Evolutionary conservation across 2,797 vertebrate species (phyloP).

Genomic region (Oreonectes daqikongensis): DNA sequence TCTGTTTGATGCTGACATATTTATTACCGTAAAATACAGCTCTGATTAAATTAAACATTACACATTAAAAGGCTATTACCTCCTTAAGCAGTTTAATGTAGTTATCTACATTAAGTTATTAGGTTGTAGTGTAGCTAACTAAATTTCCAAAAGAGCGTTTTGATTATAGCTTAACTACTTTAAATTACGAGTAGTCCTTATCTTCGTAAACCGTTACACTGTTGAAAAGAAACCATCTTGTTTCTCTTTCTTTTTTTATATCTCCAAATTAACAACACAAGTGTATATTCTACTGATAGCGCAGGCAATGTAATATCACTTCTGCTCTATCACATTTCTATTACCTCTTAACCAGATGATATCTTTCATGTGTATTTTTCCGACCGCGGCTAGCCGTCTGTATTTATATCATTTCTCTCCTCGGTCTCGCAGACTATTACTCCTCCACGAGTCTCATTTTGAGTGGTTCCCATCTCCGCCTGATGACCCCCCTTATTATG

Average conservation of each 20-base stretch:
- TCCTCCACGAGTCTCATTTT: conserved; percentile 33
- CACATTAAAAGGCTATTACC: neutral
- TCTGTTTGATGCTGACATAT: neutral
- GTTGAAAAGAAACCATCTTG: neutral
- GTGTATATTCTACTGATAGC: conserved; percentile 19
- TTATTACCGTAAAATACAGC: too few relatives aligned
- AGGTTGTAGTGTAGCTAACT: neutral
- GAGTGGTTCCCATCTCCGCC: conserved; percentile 38
- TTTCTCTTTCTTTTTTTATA: neutral
- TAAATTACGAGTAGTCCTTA: neutral
- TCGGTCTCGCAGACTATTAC: conserved; percentile 28
- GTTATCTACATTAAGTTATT: neutral
- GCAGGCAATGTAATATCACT: neutral
- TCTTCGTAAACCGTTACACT: neutral
- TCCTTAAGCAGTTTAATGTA: neutral
- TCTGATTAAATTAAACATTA: neutral
- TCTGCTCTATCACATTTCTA: conserved; percentile 17
- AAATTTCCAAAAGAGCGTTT: neutral
- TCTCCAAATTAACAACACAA: neutral
- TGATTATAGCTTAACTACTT: neutral
- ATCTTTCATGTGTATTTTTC: neutral
- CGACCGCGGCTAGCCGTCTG: conserved; percentile 8
- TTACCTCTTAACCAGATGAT: conserved; percentile 18
- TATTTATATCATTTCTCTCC: conserved; percentile 32
- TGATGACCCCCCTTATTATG: conserved; percentile 50